Evolutionary conservation across 2,797 vertebrate species (phyloP).

Genomic region (Thamnophis elegans): DNA sequence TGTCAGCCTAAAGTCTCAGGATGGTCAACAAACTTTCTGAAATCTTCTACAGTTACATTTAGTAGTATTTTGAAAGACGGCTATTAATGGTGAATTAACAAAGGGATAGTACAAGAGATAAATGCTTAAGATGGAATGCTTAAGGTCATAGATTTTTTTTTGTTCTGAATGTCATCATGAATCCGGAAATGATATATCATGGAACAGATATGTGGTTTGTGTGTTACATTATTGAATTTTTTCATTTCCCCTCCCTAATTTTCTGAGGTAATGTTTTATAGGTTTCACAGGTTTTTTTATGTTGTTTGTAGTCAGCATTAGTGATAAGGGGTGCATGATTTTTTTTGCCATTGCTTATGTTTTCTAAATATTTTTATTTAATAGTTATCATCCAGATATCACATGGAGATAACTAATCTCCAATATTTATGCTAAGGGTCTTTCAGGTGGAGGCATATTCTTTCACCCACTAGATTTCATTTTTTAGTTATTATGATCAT

Average conservation of each 20-base stretch:
- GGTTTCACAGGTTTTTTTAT: background rate
- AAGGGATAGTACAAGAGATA: background rate
- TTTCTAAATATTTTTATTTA: background rate
- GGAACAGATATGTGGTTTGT: background rate
- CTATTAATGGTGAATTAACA: background rate
- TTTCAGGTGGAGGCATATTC: background rate
- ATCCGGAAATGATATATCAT: background rate
- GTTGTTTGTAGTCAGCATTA: background rate
- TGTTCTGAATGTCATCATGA: background rate
- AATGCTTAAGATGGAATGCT: background rate
- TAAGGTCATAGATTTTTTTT: background rate
- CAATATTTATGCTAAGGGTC: background rate
- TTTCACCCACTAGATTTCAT: background rate
- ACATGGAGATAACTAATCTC: background rate
- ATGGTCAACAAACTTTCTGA: constrained; percentile 15
- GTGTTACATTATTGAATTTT: background rate
- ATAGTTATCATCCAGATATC: background rate
- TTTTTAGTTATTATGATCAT: background rate
- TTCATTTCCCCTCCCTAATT: background rate
- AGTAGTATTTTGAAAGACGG: background rate
- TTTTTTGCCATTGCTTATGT: background rate
- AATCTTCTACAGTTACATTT: constrained; percentile 31
- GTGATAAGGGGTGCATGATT: background rate
- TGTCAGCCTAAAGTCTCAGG: constrained; percentile 35
- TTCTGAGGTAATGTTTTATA: background rate